phyloP scores from a whole-genome alignment of 2,113 vertebrate genomes.

The Sialia sialis region DNA sequence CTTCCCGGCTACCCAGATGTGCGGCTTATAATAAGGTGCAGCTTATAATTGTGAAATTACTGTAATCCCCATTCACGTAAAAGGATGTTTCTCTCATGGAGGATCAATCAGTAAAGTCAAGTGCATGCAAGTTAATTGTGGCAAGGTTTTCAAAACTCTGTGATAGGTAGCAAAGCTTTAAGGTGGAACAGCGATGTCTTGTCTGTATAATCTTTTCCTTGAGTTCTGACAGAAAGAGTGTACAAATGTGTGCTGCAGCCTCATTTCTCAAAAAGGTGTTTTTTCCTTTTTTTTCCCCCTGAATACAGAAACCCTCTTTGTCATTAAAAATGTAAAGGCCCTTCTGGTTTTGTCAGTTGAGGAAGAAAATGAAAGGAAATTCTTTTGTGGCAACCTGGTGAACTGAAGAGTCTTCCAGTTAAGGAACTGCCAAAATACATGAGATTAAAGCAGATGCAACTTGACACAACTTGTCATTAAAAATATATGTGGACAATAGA shows the following conservation, averaged over 20 bases:
- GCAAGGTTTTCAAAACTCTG: neutral
- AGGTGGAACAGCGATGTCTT: neutral
- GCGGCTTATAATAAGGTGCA: no score
- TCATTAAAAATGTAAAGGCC: slow-evolving; percentile 43
- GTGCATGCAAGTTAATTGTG: neutral
- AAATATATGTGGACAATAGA: neutral
- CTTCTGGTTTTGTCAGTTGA: neutral
- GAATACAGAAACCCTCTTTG: neutral
- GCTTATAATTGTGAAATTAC: no score
- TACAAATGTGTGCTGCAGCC: neutral
- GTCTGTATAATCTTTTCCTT: neutral
- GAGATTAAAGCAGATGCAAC: neutral
- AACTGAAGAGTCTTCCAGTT: neutral
- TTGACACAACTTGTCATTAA: slow-evolving; percentile 8
- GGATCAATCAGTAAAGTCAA: neutral
- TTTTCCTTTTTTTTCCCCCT: neutral
- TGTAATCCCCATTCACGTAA: neutral
- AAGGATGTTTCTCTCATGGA: neutral
- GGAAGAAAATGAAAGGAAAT: neutral
- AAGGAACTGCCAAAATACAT: neutral
- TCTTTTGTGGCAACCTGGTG: neutral
- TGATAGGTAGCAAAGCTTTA: neutral
- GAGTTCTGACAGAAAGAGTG: neutral
- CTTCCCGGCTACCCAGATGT: no score
- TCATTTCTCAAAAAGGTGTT: neutral